Evolutionary conservation across 2,797 vertebrate genomes (phyloP).

Genomic region (Tenualosa thibaudeaui): DNA sequence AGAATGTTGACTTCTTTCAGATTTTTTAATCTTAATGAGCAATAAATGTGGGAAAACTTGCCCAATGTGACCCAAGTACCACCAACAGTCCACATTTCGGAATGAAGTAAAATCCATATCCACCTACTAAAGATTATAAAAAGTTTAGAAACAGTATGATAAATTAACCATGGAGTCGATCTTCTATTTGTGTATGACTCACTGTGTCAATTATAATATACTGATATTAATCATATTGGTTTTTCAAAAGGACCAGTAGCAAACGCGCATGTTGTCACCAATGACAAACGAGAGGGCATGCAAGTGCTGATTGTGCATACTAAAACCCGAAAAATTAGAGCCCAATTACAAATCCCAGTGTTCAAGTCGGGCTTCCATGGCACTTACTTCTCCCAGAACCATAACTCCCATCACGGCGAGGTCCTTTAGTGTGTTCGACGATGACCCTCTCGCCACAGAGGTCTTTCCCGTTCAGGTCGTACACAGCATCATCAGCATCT

Average conservation of each 20-base stretch:
- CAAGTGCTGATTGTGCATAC: not conserved
- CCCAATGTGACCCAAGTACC: not conserved
- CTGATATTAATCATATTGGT: not conserved
- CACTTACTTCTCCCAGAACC: conserved; percentile 90
- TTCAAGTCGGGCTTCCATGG: not conserved
- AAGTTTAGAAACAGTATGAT: not conserved
- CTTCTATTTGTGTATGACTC: not conserved
- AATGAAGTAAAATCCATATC: not conserved
- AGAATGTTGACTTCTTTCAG: too few relatives aligned
- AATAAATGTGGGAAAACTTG: too few relatives aligned
- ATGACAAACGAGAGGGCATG: conserved; percentile 1
- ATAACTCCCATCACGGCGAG: conserved; percentile 88
- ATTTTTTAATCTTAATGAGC: not conserved
- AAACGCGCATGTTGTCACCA: not conserved
- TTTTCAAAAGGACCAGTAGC: not conserved
- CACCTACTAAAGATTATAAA: not conserved
- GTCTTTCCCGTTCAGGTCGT: conserved; percentile 95
- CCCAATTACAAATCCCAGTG: not conserved
- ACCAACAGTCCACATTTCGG: not conserved
- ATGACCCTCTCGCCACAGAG: conserved; percentile 95
- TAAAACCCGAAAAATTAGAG: not conserved
- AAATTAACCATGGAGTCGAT: not conserved
- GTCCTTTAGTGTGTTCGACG: conserved; percentile 94
- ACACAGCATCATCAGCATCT: conserved; percentile 94
- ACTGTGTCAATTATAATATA: not conserved